Percentiles rank a stretch among this genome's conserved stretches.
Evolutionary conservation across 1,140 invertebrate species (phyloP).

Genomic region (Gonioctena quinquepunctata): DNA sequence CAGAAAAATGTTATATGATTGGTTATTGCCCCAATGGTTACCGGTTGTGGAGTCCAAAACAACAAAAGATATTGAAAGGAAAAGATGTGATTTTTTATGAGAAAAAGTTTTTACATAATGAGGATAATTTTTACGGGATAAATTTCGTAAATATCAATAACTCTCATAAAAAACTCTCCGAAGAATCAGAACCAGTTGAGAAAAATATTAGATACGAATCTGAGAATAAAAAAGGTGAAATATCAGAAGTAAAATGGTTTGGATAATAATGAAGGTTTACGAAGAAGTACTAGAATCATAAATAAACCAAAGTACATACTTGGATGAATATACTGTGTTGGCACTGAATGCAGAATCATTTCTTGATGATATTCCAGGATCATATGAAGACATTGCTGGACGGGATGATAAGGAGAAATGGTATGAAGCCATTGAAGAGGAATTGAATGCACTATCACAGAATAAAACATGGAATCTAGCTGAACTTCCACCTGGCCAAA

Average conservation of each 20-base stretch:
- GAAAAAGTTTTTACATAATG: conserved; percentile 2
- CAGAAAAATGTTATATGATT: conserved; percentile 19
- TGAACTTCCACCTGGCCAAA: no score
- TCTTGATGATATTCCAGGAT: neutral
- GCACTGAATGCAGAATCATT: no score
- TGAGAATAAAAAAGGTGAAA: neutral
- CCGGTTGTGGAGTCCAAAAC: conserved; percentile 13
- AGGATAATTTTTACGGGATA: neutral
- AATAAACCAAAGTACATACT: no score
- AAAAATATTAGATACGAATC: neutral
- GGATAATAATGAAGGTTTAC: neutral
- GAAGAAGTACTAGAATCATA: no score
- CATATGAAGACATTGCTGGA: neutral
- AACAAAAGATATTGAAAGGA: neutral
- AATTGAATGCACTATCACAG: neutral
- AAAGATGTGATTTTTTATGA: neutral
- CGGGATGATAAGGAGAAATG: neutral
- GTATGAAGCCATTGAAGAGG: neutral
- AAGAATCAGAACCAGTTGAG: neutral
- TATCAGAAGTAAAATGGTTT: neutral
- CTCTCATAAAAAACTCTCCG: neutral
- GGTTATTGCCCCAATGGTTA: no score
- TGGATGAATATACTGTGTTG: no score
- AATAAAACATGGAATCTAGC: no score
- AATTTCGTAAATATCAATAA: neutral